Evolutionary conservation across 1,140 invertebrate genomes (phyloP).

Genomic region (Dolichoris vasculosae): DNA sequence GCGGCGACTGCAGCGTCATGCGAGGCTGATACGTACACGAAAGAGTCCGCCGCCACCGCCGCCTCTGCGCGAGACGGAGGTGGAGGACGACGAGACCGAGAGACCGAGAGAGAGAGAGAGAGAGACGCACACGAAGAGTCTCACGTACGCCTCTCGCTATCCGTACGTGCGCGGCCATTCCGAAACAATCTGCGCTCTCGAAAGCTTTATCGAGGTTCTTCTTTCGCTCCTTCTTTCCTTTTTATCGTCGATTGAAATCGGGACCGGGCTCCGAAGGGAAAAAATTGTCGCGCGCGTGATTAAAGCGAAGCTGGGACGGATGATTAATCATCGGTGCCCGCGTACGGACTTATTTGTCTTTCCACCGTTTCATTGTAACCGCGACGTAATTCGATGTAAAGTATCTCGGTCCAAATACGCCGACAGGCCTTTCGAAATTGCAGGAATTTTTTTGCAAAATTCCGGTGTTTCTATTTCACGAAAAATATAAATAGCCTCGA

Average conservation of each 20-base stretch:
- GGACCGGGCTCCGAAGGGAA: neutral
- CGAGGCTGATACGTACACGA: conserved; percentile 48
- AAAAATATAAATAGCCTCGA: neutral
- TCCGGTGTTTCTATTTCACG: neutral
- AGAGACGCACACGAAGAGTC: neutral
- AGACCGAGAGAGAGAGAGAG: neutral
- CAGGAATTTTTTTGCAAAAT: no score
- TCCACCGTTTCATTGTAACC: no score
- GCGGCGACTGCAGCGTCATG: conserved; percentile 42
- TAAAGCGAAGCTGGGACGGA: neutral
- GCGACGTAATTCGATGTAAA: no score
- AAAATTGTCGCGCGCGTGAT: neutral
- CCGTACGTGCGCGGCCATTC: conserved; percentile 10
- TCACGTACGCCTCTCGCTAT: neutral
- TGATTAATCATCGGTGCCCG: neutral
- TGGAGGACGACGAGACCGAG: conserved; percentile 4
- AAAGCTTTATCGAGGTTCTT: neutral
- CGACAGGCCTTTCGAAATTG: no score
- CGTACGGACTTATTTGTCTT: no score
- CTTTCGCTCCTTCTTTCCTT: neutral
- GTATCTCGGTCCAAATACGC: no score
- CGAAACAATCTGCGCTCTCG: neutral
- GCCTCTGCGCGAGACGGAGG: neutral
- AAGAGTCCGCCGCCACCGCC: conserved; percentile 36
- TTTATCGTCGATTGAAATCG: neutral